A percentile compares a stretch with the other conserved stretches of the same genome.
Conservation (phyloP, 2,113 vertebrate genomes). For the Chinchilla lanigera region DNA sequence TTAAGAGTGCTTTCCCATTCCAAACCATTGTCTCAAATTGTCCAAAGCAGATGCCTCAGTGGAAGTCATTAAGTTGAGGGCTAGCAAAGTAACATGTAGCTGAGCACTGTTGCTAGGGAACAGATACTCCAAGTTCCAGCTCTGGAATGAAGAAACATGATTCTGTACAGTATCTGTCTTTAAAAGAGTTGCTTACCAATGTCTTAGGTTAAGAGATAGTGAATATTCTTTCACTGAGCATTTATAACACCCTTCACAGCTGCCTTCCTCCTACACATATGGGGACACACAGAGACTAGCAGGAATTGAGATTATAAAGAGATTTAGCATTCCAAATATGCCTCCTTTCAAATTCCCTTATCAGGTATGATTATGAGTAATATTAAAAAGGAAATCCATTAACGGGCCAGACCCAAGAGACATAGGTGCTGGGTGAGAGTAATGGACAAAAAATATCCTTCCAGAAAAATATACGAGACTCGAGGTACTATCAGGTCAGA, state of each 20-base stretch:
- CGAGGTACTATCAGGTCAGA: background rate
- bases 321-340: background rate
- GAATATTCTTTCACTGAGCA: background rate
- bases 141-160: background rate
- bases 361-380: background rate
- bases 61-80: conserved; percentile 64
- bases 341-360: background rate
- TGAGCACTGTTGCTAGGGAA: conserved; percentile 70
- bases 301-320: background rate
- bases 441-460: background rate
- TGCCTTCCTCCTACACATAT: background rate
- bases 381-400: background rate
- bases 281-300: background rate
- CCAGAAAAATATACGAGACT: background rate
- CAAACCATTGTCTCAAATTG: background rate
- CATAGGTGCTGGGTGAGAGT: accelerated
- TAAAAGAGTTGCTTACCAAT: background rate
- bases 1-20: background rate
- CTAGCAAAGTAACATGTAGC: background rate
- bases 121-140: background rate
- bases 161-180: background rate
- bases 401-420: background rate
- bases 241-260: background rate
- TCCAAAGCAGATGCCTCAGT: conserved; percentile 36
- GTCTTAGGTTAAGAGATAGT: background rate